phyloP scores from a whole-genome alignment of 2,888 invertebrate species.

The Andrena chrysosceles region DNA sequence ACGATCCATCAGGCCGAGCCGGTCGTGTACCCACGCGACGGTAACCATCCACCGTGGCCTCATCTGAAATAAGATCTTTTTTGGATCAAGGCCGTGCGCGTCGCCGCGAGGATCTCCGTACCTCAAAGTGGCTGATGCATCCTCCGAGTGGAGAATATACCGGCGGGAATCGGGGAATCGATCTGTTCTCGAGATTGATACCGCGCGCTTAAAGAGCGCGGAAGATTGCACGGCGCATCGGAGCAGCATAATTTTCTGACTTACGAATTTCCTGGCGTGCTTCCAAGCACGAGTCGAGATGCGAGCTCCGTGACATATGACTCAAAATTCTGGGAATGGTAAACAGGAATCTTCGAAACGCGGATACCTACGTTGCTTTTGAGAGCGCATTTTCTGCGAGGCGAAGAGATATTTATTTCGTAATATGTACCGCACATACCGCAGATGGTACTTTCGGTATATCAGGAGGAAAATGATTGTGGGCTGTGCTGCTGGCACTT shows the following conservation, averaged over 20 bases:
- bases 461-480: too few species aligned
- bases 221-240: not conserved
- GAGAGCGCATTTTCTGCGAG: too few species aligned
- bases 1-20: slow-evolving; percentile 39
- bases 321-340: not conserved
- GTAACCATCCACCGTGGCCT: slow-evolving; percentile 3
- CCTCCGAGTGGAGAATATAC: slow-evolving; percentile 15
- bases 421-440: too few species aligned
- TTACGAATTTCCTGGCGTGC: not conserved
- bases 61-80: slow-evolving; percentile 51
- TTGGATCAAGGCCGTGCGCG: slow-evolving; percentile 12
- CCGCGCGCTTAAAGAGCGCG: not conserved
- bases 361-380: not conserved
- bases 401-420: too few species aligned
- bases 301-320: not conserved
- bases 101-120: not conserved
- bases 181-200: slow-evolving; percentile 36
- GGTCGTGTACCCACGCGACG: slow-evolving; percentile 17
- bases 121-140: slow-evolving; percentile 12
- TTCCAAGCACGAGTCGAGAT: not conserved
- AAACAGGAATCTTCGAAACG: not conserved
- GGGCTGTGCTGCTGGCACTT: too few species aligned
- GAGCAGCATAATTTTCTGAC: slow-evolving; percentile 13
- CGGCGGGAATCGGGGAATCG: not conserved
- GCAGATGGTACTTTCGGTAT: too few species aligned